Evolutionary conservation across 2,888 invertebrate species (phyloP).

Genomic region (Endomychus coccineus): DNA sequence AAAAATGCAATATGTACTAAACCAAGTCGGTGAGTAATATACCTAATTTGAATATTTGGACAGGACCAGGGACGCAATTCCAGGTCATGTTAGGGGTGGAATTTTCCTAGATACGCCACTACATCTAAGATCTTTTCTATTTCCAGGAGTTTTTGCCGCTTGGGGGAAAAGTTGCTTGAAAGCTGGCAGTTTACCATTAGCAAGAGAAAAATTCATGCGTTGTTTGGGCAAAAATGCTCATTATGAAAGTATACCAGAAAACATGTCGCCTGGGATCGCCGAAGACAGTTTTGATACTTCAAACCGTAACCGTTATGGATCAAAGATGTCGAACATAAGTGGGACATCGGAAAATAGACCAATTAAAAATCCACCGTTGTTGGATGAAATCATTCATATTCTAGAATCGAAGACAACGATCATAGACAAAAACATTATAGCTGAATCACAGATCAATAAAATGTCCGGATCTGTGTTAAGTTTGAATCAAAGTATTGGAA

Average conservation of each 20-base stretch:
- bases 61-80: too few relatives aligned
- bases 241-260: slow-evolving; percentile 9
- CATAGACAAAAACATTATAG: slow-evolving; percentile 47
- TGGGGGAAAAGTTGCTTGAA: slow-evolving; percentile 81
- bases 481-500: slow-evolving; percentile 26
- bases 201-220: slow-evolving; percentile 65
- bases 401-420: slow-evolving; percentile 56
- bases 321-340: slow-evolving; percentile 21
- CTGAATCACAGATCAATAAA: slow-evolving; percentile 40
- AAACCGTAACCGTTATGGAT: slow-evolving; percentile 16
- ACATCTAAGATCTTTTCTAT: slow-evolving; percentile 8
- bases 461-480: slow-evolving; percentile 28
- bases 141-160: slow-evolving; percentile 71
- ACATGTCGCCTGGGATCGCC: not conserved
- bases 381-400: slow-evolving; percentile 63
- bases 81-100: too few relatives aligned
- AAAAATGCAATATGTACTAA: too few relatives aligned
- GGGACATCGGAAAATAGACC: slow-evolving; percentile 46
- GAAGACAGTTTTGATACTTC: slow-evolving; percentile 5
- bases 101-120: too few relatives aligned
- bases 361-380: slow-evolving; percentile 56
- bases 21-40: too few relatives aligned
- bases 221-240: slow-evolving; percentile 47
- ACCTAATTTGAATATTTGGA: too few relatives aligned
- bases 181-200: slow-evolving; percentile 70